A percentile compares a stretch with the other conserved stretches of the same genome.
Conservation (phyloP, 2,113 vertebrate genomes). For the Anguilla rostrata region DNA sequence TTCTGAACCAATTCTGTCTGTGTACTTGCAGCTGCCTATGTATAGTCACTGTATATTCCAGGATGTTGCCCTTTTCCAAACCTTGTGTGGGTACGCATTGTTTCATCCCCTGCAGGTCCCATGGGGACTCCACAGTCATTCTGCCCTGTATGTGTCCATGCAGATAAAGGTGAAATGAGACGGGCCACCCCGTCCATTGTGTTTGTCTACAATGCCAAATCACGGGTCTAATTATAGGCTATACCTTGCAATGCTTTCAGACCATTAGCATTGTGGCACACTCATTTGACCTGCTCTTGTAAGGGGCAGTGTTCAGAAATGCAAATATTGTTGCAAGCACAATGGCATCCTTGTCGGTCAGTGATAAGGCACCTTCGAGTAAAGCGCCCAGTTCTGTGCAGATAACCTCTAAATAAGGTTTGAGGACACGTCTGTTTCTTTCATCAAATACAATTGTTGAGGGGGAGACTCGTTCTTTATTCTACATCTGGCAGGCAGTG, state of each 20-base stretch:
- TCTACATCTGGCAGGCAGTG: background rate
- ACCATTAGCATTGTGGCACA: background rate
- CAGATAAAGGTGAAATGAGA: background rate
- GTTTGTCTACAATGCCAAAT: background rate
- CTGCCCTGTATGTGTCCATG: no score
- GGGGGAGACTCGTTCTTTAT: background rate
- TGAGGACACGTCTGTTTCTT: background rate
- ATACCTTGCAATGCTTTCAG: background rate
- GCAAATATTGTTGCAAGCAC: slow-evolving; percentile 15
- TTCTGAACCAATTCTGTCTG: background rate
- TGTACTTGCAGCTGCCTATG: background rate
- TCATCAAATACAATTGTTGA: background rate
- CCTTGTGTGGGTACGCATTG: background rate
- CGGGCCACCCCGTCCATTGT: background rate
- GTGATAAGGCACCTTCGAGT: slow-evolving; percentile 7
- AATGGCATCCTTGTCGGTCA: background rate
- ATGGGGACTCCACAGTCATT: background rate
- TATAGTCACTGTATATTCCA: background rate
- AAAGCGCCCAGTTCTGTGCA: background rate
- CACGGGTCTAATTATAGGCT: slow-evolving; percentile 6
- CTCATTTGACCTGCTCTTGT: background rate
- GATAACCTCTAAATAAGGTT: background rate
- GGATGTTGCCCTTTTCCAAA: background rate
- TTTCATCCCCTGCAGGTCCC: background rate
- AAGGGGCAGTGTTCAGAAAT: background rate